Evolutionary conservation across 1,140 invertebrate genomes (phyloP), one percentile per base, ranked within the genome.

Genomic region (Drosophila paulistorum): DNA sequence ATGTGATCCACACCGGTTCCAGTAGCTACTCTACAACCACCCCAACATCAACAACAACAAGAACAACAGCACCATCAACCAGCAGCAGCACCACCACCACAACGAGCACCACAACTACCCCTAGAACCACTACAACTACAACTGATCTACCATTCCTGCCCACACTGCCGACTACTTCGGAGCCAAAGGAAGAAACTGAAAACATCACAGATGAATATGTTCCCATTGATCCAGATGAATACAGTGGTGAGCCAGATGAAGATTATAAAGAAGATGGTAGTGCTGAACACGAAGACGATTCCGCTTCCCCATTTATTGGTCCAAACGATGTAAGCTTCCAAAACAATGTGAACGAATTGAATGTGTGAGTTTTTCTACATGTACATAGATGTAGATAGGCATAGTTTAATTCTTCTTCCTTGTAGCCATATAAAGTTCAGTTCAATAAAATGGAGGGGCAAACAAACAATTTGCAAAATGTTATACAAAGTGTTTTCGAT

Each of bases 101-200:
- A n/a, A 13, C 14, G 0, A 20, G 55, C 10, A 41, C 45, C 17
- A 54, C 61, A 54, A 26, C 62, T n/a, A 70, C 59, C 5, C 57
- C 14, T 1, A 23, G 41, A 10, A 78, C 26, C 9, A 67, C 60
- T 0, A 78, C 57, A n/a, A 66, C 64, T 7, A 83, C 54, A 0
- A 77, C 57, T 14, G 66, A 77, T 7, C 2, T 65, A 13, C 71
- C 74, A 3, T 51, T 51, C 3, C 45, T 51, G 20, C 23, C 54
- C 1, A 2, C 39, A 0, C 11, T 74, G 11, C 61, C 78, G 2
- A 66, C 60, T 7, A 79, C 54, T 0, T 73, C 51, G 7, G 13
- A 17, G 11, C n/a, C 45, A 48, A 0, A 11, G 0, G 3, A 13
- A 1, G 37, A 39, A 5, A 61, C 6, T 7, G 17, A 41, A 39